These are phyloP conservation scores for Drosophila putrida DNA, from an alignment of 2,888 invertebrate genomes.

Conservation along the genomic window DNA sequence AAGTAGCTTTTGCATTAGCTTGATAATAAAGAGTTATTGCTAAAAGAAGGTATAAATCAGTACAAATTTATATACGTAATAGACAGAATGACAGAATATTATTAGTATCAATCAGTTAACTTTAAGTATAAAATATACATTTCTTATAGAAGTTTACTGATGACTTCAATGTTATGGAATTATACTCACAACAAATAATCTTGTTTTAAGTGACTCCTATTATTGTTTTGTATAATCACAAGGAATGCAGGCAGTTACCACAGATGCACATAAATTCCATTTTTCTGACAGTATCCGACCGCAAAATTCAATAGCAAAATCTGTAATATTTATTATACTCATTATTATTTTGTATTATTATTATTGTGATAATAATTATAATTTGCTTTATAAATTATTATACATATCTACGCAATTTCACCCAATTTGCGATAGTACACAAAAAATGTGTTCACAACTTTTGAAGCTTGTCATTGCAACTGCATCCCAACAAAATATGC, in stretches of 20 bases:
- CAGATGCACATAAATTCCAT: slow-evolving; percentile 62
- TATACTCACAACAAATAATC: no score
- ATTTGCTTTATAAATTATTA: slow-evolving; percentile 35
- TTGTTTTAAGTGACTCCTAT: not conserved
- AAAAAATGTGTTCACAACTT: slow-evolving; percentile 22
- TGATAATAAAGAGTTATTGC: slow-evolving; percentile 1
- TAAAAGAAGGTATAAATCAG: no score
- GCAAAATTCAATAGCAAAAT: slow-evolving; percentile 30
- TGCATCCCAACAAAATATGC: slow-evolving; percentile 16
- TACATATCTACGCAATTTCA: not conserved
- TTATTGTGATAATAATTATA: slow-evolving; percentile 10
- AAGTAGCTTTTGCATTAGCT: not conserved
- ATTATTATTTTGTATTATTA: slow-evolving; percentile 8
- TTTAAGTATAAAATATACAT: no score
- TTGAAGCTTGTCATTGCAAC: slow-evolving; percentile 21
- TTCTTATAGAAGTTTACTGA: no score
- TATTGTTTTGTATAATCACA: slow-evolving; percentile 26
- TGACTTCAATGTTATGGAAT: no score
- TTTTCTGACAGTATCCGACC: slow-evolving; percentile 53
- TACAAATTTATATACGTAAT: no score
- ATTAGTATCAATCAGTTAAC: no score
- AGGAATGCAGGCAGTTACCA: slow-evolving; percentile 34
- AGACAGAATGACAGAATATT: no score
- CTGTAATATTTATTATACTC: slow-evolving; percentile 11
- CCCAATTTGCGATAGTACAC: slow-evolving; percentile 13